Evolutionary conservation across 2,888 invertebrate genomes (phyloP).

Genomic region (Cheilosia variabilis): DNA sequence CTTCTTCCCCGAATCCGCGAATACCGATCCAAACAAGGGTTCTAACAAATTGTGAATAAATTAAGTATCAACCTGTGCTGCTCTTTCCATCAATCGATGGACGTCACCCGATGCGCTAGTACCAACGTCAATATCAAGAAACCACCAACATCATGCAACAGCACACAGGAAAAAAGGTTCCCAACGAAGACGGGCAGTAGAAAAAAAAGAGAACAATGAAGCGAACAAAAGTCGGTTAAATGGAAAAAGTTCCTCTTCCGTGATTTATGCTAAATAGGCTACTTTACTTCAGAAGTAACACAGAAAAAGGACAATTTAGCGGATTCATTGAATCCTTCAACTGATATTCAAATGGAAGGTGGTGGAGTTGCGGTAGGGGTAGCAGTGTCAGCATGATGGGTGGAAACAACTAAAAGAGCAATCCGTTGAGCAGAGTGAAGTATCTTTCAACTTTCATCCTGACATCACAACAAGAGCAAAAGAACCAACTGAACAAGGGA

Average conservation of each 20-base stretch:
- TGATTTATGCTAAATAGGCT: conserved; percentile 75
- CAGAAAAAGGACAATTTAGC: conserved; percentile 66
- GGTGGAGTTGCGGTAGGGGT: conserved; percentile 1
- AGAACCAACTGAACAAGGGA: conserved; percentile 43
- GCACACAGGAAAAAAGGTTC: conserved; percentile 1
- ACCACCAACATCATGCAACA: conserved; percentile 39
- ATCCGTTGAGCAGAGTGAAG: conserved; percentile 59
- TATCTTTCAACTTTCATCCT: conserved; percentile 67
- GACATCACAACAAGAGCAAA: conserved; percentile 41
- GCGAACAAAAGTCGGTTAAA: conserved; percentile 73
- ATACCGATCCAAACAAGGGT: conserved; percentile 22
- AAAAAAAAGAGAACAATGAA: conserved; percentile 61
- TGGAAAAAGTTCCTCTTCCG: conserved; percentile 72
- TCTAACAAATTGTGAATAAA: conserved; percentile 38
- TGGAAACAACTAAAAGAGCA: conserved; percentile 63
- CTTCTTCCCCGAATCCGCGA: conserved; percentile 5
- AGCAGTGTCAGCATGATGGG: conserved; percentile 35
- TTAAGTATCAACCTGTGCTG: conserved; percentile 22
- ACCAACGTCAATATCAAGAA: conserved; percentile 13
- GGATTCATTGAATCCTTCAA: conserved; percentile 71
- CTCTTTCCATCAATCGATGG: conserved; percentile 19
- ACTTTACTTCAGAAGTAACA: conserved; percentile 69
- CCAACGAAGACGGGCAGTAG: not conserved
- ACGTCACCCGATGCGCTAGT: conserved; percentile 34
- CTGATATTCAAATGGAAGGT: conserved; percentile 68